A percentile compares a stretch with the other conserved stretches of the same genome.
Conservation (phyloP, 2,113 vertebrate genomes). For the Donacobius atricapilla region DNA sequence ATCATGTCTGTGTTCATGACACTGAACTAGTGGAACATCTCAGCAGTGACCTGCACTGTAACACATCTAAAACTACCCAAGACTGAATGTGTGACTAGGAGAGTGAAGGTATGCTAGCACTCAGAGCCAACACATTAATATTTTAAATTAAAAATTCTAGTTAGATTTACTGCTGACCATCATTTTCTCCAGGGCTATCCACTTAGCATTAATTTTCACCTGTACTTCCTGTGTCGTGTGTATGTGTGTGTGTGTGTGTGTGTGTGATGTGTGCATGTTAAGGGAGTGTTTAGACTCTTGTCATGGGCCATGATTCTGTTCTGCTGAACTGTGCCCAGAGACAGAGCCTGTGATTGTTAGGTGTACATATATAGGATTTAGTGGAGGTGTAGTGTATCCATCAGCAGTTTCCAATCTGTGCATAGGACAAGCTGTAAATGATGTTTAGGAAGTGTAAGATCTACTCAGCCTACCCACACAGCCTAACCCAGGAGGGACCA, state of each 20-base stretch:
- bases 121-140: neutral
- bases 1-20: fast-evolving
- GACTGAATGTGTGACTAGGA: neutral
- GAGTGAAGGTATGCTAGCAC: neutral
- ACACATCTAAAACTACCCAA: neutral
- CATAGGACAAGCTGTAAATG: neutral
- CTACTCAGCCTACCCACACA: neutral
- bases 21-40: neutral
- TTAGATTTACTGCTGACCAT: neutral
- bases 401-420: neutral
- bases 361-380: neutral
- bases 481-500: neutral
- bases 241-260: neutral
- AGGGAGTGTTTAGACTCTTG: neutral
- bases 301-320: neutral
- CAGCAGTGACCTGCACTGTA: neutral
- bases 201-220: neutral
- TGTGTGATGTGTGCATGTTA: neutral
- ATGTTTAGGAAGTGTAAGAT: neutral
- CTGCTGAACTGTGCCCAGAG: neutral
- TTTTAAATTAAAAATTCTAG: neutral
- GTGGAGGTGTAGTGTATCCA: neutral
- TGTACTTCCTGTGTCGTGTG: fast-evolving
- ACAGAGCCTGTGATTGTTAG: neutral
- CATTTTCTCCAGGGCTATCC: neutral